A percentile compares a stretch with the other conserved stretches of the same genome.
phyloP scores from a whole-genome alignment of 2,797 vertebrate genomes.

The Acropternis orthonyx region DNA sequence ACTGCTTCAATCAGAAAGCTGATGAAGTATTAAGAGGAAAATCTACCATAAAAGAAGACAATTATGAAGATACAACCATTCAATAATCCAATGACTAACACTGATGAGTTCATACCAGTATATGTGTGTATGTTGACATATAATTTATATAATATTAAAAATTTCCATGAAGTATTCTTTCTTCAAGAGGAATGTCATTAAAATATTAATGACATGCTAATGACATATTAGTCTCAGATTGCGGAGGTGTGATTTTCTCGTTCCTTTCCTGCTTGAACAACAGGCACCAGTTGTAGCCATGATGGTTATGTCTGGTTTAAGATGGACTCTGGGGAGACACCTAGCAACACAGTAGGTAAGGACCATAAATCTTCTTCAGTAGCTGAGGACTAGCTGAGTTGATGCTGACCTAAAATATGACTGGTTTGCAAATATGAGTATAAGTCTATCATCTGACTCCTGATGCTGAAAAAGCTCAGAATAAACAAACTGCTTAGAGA shows the following conservation, averaged over 20 bases:
- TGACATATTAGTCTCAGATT: neutral
- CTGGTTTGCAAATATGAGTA: neutral
- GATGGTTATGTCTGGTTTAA: neutral
- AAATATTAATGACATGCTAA: neutral
- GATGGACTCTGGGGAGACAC: neutral
- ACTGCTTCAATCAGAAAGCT: neutral
- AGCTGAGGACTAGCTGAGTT: neutral
- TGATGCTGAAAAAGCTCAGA: no score
- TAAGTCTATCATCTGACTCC: neutral
- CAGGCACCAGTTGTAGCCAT: neutral
- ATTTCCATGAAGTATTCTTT: neutral
- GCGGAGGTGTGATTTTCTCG: neutral
- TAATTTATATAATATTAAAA: neutral
- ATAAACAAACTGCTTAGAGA: no score
- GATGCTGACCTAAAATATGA: neutral
- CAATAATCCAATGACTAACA: neutral
- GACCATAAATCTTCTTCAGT: neutral
- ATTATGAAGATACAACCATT: neutral
- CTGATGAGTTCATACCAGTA: neutral
- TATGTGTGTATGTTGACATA: neutral
- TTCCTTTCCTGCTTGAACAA: neutral
- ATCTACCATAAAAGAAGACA: neutral
- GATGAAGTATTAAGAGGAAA: neutral
- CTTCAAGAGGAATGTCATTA: neutral
- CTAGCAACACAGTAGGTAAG: neutral